A percentile compares a stretch with the other conserved stretches of the same genome.
phyloP scores from a whole-genome alignment of 2,797 vertebrate species.

The Scarus forsteni region DNA sequence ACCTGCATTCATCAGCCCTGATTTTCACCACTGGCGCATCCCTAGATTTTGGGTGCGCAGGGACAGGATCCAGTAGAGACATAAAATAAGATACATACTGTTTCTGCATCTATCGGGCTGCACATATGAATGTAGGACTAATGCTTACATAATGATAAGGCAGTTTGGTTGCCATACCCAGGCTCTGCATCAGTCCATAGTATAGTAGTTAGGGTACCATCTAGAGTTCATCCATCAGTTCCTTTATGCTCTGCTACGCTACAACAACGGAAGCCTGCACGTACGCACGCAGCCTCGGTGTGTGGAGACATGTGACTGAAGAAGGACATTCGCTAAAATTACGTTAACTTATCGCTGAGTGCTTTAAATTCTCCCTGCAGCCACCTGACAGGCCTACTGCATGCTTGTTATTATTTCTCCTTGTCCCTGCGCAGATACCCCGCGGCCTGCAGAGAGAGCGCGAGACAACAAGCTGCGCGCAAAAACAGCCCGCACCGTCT shows the following conservation, averaged over 20 bases:
- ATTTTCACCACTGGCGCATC: no score
- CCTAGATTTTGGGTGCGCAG: no score
- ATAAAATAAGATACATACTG: no score
- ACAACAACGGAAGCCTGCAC: slow-evolving; percentile 35
- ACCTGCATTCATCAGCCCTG: no score
- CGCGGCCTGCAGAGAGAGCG: slow-evolving; percentile 65
- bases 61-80: no score
- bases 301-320: slow-evolving; percentile 67
- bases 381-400: slow-evolving; percentile 54
- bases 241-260: slow-evolving; percentile 25
- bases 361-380: slow-evolving; percentile 51
- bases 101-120: no score
- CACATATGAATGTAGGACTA: no score
- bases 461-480: slow-evolving; percentile 52
- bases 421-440: slow-evolving; percentile 71
- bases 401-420: slow-evolving; percentile 60
- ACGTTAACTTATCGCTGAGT: slow-evolving; percentile 64
- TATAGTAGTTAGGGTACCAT: slow-evolving; percentile 48
- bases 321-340: slow-evolving; percentile 56
- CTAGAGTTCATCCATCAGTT: slow-evolving; percentile 58
- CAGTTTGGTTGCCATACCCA: slow-evolving; percentile 20
- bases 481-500: slow-evolving; percentile 4
- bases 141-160: no score
- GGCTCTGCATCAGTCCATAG: slow-evolving; percentile 66
- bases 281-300: slow-evolving; percentile 50